Base-by-base conservation (phyloP, 2,113 vertebrate species). In the Alaudala cheleensis region DNA sequence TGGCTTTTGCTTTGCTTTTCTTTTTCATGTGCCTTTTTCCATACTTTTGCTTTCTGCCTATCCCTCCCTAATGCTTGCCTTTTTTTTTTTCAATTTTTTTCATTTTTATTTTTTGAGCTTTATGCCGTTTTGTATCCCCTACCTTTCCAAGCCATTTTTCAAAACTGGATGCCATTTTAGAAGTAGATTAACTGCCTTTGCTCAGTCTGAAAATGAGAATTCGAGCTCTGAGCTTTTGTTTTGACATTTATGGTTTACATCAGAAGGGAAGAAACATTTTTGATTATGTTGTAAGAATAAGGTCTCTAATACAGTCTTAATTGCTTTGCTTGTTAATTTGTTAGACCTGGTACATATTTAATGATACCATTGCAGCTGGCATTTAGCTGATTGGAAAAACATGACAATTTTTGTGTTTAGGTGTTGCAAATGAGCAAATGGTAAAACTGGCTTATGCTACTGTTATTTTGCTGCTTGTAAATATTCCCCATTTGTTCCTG, bases 331-430 rank as follows among this genome's bases (percentile, higher is more conserved):
- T 9, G 2, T 80, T 94, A 73, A 65, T 97, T 69, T 89, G 61
- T 90, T 92, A 88, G 91, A 39, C 86, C 58, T 90, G 58, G n/a
- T 92, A 73, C 56, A 79, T 57, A 87, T 94, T 65, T 92, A 91
- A 82, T 90, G 50, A 57, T 50, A 65, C 15, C 0, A 0, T 71
- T 92, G 84, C 58, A 91, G 78, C 62, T 95, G 74, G 53, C 71
- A 94, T 88, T 92, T 85, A 91, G 78, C 33, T 88, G 87, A 73
- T 80, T 70, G 76, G 70, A 85, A 85, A 72, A 91, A 77, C 29
- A 45, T 0, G 1, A 16, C 26, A 40, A 21, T 72, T 86, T 76
- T 54, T 96, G 40, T 54, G 7, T 91, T 91, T 87, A 77, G 72
- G 34, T 64, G 40, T 11, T 58, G 25, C 42, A 86, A 62, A 56